phyloP scores from a whole-genome alignment of 23 tunicate genomes.

The Halocynthia aurantium region DNA sequence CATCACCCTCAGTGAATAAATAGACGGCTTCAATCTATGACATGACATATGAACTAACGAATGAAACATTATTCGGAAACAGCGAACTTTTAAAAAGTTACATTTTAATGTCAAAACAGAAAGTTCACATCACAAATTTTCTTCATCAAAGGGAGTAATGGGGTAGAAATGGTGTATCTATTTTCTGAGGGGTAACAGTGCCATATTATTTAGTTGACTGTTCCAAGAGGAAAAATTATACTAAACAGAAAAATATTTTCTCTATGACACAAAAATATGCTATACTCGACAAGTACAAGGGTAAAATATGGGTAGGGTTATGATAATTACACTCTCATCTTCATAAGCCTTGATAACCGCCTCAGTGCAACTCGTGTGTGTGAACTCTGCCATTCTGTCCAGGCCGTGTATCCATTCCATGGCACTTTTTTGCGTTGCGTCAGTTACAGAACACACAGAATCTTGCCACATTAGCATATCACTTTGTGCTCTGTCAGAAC shows the following conservation, averaged over 20 bases:
- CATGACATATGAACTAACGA: no score
- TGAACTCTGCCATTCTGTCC: slow-evolving; percentile 70
- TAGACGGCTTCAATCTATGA: slow-evolving; percentile 74
- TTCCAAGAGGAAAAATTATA: not conserved
- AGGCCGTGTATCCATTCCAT: slow-evolving; percentile 62
- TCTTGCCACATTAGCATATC: slow-evolving; percentile 76
- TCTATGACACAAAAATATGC: no score
- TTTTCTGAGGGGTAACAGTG: no score
- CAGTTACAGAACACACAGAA: slow-evolving; percentile 78
- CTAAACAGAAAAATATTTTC: not conserved
- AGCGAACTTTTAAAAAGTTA: not conserved
- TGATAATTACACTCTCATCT: slow-evolving; percentile 57
- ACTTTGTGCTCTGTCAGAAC: slow-evolving; percentile 53
- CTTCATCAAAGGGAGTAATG: no score
- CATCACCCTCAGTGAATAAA: slow-evolving; percentile 83
- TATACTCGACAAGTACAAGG: no score
- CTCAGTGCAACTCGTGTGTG: slow-evolving; percentile 70
- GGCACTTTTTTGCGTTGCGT: slow-evolving; percentile 51
- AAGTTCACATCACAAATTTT: no score
- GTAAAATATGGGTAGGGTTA: not conserved
- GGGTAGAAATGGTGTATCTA: no score
- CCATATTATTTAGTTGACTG: not conserved
- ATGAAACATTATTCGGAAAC: no score
- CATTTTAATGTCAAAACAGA: no score
- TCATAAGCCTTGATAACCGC: slow-evolving; percentile 64